Evolutionary conservation across 2,113 vertebrate species (phyloP).

Genomic region (Rattus rattus): DNA sequence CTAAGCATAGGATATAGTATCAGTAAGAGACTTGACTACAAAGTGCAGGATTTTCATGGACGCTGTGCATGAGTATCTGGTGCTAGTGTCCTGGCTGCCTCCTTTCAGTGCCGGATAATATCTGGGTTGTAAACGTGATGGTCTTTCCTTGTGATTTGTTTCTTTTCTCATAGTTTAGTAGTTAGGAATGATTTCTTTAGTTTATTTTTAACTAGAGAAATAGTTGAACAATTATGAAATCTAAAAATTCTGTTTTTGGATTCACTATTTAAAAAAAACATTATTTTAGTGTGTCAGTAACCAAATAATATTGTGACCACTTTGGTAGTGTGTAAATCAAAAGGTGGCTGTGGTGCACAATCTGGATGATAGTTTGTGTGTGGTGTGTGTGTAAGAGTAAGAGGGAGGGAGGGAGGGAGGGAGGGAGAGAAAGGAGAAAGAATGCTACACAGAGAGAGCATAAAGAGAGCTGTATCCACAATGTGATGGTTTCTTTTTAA

Average conservation of each 20-base stretch:
- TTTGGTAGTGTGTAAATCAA: background rate
- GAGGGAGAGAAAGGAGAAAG: background rate
- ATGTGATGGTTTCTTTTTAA: background rate
- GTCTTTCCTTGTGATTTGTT: background rate
- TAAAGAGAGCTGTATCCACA: background rate
- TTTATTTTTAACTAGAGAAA: background rate
- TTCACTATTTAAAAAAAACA: background rate
- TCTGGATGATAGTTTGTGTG: background rate
- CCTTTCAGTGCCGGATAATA: rapidly evolving
- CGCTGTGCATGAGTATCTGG: background rate
- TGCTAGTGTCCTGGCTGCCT: background rate
- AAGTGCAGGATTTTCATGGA: no score
- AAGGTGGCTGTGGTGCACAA: background rate
- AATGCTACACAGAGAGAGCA: background rate
- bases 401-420: background rate
- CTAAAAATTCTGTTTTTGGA: background rate
- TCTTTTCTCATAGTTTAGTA: background rate
- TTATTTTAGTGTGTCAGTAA: background rate
- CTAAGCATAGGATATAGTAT: slow-evolving; percentile 53
- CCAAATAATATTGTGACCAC: background rate
- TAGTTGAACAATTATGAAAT: background rate
- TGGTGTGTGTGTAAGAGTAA: background rate
- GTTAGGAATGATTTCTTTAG: background rate
- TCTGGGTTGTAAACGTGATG: rapidly evolving
- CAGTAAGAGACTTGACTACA: background rate